phyloP scores from a whole-genome alignment of 2,113 vertebrate genomes.

The Suncus etruscus region DNA sequence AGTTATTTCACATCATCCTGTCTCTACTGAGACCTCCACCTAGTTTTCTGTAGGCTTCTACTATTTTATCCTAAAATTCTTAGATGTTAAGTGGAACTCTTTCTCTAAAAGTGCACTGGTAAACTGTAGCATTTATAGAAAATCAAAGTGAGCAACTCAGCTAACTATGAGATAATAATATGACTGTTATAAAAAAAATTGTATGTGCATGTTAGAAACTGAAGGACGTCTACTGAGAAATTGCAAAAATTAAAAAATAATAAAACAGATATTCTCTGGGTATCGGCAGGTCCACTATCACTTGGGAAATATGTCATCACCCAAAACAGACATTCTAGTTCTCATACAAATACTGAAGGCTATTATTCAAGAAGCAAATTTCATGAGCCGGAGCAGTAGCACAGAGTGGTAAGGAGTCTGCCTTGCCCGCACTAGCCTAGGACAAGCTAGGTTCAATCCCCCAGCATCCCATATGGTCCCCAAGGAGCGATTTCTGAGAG shows the following conservation, averaged over 20 bases:
- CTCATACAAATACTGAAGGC: neutral
- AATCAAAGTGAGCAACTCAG: slow-evolving; percentile 48
- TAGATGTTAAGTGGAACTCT: slow-evolving; percentile 34
- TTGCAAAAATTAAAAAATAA: neutral
- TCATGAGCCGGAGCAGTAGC: neutral
- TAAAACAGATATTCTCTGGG: neutral
- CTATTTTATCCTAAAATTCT: slow-evolving; percentile 10
- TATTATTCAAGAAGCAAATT: neutral
- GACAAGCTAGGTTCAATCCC: too few species aligned
- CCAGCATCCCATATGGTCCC: too few species aligned
- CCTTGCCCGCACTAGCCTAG: too few species aligned
- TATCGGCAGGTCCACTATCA: neutral
- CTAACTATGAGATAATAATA: slow-evolving; percentile 6
- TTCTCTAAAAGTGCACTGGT: neutral
- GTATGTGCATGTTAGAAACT: neutral
- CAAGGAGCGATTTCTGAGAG: too few species aligned
- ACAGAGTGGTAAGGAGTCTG: too few species aligned
- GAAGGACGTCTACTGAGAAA: neutral
- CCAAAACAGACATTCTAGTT: neutral
- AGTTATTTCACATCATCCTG: neutral
- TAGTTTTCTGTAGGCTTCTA: slow-evolving; percentile 29
- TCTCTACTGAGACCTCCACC: neutral
- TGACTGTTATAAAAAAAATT: neutral
- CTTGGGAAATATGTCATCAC: neutral
- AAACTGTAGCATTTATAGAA: slow-evolving; percentile 44